These are phyloP conservation scores for Globodera ellingtonae DNA, from an alignment of 1,140 invertebrate species.

Conservation along the genomic window DNA sequence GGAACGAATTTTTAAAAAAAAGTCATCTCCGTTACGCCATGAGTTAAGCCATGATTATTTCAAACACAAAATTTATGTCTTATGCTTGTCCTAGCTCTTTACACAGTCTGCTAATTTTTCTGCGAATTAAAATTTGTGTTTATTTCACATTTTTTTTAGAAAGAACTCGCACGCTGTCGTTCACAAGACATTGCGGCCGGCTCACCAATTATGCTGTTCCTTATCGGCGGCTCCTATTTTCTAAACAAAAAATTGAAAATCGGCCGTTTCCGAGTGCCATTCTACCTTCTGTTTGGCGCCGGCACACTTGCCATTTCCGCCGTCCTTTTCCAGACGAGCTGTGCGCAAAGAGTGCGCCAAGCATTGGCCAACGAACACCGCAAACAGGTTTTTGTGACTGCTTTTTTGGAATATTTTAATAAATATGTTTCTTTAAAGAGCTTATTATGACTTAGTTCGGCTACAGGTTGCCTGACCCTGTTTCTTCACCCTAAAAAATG, in stretches of 20 bases:
- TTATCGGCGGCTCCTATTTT: background rate
- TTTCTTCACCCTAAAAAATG: no score
- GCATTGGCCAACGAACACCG: background rate
- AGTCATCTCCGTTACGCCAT: no score
- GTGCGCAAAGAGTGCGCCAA: background rate
- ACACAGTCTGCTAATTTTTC: no score
- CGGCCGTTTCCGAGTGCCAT: background rate
- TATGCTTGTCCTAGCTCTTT: no score
- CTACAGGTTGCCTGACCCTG: no score
- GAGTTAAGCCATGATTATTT: no score
- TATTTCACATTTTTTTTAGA: background rate
- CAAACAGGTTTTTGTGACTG: background rate
- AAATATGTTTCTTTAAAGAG: no score
- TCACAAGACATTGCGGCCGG: background rate
- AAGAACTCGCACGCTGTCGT: background rate
- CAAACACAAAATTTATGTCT: no score
- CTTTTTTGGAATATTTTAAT: no score
- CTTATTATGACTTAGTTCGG: no score
- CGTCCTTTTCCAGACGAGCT: background rate
- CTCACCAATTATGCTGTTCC: background rate
- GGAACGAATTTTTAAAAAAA: no score
- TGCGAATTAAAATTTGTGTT: no score
- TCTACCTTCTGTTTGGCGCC: background rate
- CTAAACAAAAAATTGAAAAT: background rate
- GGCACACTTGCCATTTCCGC: background rate